These are phyloP conservation scores for Thaleichthys pacificus DNA, from an alignment of 2,797 vertebrate genomes.

Conservation along the genomic window DNA sequence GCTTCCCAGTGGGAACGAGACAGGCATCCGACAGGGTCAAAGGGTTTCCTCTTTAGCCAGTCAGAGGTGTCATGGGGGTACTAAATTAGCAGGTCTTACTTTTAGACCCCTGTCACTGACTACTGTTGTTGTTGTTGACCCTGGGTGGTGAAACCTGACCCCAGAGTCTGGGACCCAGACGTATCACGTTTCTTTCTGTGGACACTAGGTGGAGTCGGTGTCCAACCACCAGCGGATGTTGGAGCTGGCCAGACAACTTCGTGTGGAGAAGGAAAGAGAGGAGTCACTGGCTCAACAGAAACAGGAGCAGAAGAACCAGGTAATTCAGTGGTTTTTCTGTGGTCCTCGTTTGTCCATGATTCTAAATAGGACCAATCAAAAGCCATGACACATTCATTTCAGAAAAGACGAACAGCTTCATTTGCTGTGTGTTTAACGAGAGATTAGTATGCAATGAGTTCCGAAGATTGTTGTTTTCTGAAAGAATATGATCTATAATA, in stretches of 20 bases:
- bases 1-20: constrained; percentile 57
- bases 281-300: constrained; percentile 91
- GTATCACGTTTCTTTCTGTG: constrained; percentile 24
- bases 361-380: not conserved
- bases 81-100: constrained; percentile 50
- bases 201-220: constrained; percentile 95
- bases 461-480: too few relatives aligned
- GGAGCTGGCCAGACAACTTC: constrained; percentile 91
- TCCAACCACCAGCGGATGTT: constrained; percentile 95
- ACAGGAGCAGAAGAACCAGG: constrained; percentile 96
- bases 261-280: constrained; percentile 93
- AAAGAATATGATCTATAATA: too few relatives aligned
- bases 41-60: constrained; percentile 37
- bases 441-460: too few relatives aligned
- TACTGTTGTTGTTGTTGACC: constrained; percentile 15
- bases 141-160: constrained; percentile 17
- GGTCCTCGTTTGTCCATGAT: not conserved
- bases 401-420: not conserved
- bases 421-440: not conserved
- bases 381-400: not conserved
- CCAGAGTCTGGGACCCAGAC: not conserved
- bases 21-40: constrained; percentile 62
- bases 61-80: constrained; percentile 52
- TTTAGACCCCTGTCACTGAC: constrained; percentile 41
- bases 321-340: constrained; percentile 52